Percentiles rank a stretch among this genome's conserved stretches.
phyloP scores from a whole-genome alignment of 2,113 vertebrate species.

The Neogobius melanostomus region DNA sequence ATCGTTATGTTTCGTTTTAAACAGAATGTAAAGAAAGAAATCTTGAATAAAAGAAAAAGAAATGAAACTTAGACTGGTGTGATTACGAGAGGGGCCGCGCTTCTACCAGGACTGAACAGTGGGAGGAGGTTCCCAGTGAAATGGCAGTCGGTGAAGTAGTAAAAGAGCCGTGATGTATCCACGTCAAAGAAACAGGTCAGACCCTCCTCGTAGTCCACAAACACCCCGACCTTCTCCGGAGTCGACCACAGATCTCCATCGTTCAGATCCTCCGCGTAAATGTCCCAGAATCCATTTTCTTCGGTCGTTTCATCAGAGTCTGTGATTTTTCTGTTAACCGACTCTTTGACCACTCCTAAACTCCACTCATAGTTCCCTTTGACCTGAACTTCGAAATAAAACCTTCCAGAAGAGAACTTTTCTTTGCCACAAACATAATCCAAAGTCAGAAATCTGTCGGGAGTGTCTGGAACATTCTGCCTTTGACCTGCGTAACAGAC shows the following conservation, averaged over 20 bases:
- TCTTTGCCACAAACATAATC: neutral
- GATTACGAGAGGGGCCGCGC: neutral
- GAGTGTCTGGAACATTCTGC: neutral
- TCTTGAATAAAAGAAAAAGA: too few species aligned
- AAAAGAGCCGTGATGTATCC: neutral
- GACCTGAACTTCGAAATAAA: slow-evolving; percentile 7
- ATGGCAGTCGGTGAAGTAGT: neutral
- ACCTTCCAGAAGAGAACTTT: neutral
- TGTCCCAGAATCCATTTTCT: neutral
- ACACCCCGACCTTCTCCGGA: neutral
- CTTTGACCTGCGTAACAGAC: neutral
- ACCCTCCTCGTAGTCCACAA: slow-evolving; percentile 1
- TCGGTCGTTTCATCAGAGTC: neutral
- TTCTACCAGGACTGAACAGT: neutral
- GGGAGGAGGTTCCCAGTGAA: slow-evolving; percentile 1
- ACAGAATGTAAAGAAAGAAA: too few species aligned
- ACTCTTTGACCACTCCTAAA: neutral
- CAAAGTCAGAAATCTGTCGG: neutral
- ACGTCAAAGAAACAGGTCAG: slow-evolving; percentile 2
- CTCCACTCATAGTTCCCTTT: neutral
- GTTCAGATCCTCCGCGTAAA: neutral
- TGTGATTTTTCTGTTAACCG: neutral
- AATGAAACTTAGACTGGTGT: neutral
- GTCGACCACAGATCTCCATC: neutral
- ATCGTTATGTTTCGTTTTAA: too few species aligned